Percentiles rank a stretch among this genome's conserved stretches.
phyloP scores from a whole-genome alignment of 2,113 vertebrate species.

The Nannobrachium achirus region DNA sequence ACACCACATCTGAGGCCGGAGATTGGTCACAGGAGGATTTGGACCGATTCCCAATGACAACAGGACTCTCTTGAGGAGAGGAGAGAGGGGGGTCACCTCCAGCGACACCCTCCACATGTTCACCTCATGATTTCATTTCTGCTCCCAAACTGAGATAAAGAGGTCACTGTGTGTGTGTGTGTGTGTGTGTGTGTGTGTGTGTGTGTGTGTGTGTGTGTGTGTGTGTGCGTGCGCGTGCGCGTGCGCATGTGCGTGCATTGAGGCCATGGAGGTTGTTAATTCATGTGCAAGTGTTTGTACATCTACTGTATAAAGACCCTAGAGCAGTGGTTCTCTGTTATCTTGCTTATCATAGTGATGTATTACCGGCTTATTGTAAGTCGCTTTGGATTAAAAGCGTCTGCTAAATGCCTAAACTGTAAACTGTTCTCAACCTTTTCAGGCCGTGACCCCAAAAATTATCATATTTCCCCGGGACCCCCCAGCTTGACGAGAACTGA shows the following conservation, averaged over 20 bases:
- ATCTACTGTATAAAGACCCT: constrained; percentile 24
- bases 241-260: not conserved
- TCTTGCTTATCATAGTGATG: too few relatives aligned
- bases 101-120: not conserved
- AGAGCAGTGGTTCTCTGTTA: too few relatives aligned
- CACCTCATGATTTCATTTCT: not conserved
- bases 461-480: too few relatives aligned
- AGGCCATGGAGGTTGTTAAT: constrained; percentile 10
- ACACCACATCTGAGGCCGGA: constrained; percentile 18
- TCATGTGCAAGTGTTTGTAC: constrained; percentile 37
- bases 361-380: too few relatives aligned
- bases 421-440: too few relatives aligned
- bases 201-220: not conserved
- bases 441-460: too few relatives aligned
- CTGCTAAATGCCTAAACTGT: too few relatives aligned
- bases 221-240: not conserved
- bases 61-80: not conserved
- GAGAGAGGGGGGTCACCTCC: too few relatives aligned
- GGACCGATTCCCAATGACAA: not conserved
- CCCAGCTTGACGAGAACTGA: too few relatives aligned
- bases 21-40: constrained; percentile 32
- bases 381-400: too few relatives aligned
- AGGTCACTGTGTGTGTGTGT: not conserved
- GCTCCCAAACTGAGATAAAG: constrained; percentile 1
- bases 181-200: not conserved